These are phyloP conservation scores for Physella acuta DNA, from an alignment of 1,140 invertebrate species.

Conservation along the genomic window DNA sequence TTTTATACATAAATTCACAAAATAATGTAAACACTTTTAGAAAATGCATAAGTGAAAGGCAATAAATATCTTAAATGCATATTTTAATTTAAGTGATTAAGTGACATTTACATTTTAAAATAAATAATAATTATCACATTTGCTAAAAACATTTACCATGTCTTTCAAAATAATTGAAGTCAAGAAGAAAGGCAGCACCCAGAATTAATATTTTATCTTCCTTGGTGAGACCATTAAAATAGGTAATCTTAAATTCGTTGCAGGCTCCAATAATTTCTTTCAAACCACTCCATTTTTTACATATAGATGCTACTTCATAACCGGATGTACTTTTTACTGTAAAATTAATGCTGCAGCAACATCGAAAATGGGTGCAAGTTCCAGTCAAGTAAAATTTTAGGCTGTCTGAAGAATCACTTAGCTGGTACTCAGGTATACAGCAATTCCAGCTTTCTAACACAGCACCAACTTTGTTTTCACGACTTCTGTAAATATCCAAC, in stretches of 20 bases:
- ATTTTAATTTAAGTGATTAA: too few relatives aligned
- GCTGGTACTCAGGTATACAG: slow-evolving; percentile 22
- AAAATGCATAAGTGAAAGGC: too few relatives aligned
- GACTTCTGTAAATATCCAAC: slow-evolving; percentile 9
- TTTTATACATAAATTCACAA: too few relatives aligned
- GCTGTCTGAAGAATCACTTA: slow-evolving; percentile 9
- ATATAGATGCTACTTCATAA: slow-evolving; percentile 9
- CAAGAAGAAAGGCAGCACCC: slow-evolving; percentile 27
- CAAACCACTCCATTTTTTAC: slow-evolving; percentile 18
- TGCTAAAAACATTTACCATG: slow-evolving; percentile 29
- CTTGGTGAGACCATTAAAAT: neutral
- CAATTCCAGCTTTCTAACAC: slow-evolving; percentile 24
- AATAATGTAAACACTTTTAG: too few relatives aligned
- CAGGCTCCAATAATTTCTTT: slow-evolving; percentile 19
- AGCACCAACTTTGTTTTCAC: neutral
- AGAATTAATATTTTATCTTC: slow-evolving; percentile 24
- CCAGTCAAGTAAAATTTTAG: slow-evolving; percentile 16
- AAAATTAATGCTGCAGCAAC: slow-evolving; percentile 23
- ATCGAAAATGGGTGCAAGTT: slow-evolving; percentile 21
- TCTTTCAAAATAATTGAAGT: slow-evolving; percentile 34
- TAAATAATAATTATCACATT: too few relatives aligned
- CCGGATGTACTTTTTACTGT: slow-evolving; percentile 11
- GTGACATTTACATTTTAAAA: too few relatives aligned
- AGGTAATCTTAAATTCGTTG: slow-evolving; percentile 17
- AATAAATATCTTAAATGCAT: too few relatives aligned